Base-by-base conservation (phyloP, 2,888 invertebrate species). In the Buathra laborator region DNA sequence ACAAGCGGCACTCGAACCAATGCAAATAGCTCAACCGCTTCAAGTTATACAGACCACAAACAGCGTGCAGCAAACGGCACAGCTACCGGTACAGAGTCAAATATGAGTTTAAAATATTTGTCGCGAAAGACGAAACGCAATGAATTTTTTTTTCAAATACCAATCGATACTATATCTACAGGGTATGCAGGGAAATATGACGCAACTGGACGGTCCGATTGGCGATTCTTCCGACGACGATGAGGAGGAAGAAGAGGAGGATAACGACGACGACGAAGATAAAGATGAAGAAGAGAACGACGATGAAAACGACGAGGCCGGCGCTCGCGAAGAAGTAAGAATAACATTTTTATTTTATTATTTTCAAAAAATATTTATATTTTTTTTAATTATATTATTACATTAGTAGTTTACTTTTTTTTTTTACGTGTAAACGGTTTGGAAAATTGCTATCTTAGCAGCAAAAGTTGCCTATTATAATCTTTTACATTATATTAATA, bases 161-260 rank as follows among this genome's bases (percentile, higher is more conserved):
- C 9, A 37, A 81, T 24, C 19, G 32, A 83, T 5, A 67, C n/a
- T 46, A 29, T 67, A 70, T 24, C 3, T 14, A n/a, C 43, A 87
- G 87, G 80, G 75, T 56, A 72, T 68, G 29, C 90, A 92, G 87
- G 90, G 91, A 67, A 92, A 93, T 80, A 93, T 93, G 89, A 90
- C 92, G 86, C 95, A 95, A 89, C 88, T 96, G 83, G 96, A 97
- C 91, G 96, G 96, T 83, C 96, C 96, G 5, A 87, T 90, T 56
- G 94, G 96, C 66, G 96, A 97, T 90, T 96, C 96, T 0, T 96
- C 96, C 0, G 97, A 97, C 89, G 97, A 97, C 87, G 97, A 97
- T 89, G 97, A 97, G 71, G 96, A 96, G 66, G 97, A 97, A 32
- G 97, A 97, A 84, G 97, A 97, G 88, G 97, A 95, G 87, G 94